Evolutionary conservation across 2,797 vertebrate species (phyloP).

Genomic region (Enteromius argenteus): DNA sequence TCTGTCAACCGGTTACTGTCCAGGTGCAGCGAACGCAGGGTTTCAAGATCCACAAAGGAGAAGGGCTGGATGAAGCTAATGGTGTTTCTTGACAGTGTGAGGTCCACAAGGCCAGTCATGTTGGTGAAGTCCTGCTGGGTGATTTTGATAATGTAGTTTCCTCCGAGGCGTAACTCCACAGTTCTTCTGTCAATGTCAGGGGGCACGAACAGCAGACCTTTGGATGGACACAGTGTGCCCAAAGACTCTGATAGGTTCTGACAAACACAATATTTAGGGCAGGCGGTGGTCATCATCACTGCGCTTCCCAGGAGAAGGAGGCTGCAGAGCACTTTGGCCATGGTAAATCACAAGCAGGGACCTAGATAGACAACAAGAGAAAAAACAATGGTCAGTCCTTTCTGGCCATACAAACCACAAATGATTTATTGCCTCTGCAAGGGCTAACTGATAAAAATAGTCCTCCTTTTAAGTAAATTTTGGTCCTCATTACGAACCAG

Average conservation of each 20-base stretch:
- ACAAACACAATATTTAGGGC: conserved; percentile 98
- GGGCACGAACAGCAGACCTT: conserved; percentile 96
- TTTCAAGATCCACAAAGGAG: conserved; percentile 95
- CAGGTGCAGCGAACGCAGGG: conserved; percentile 92
- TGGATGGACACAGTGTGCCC: conserved; percentile 95
- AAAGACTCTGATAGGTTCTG: conserved; percentile 98
- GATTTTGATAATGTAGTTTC: conserved; percentile 97
- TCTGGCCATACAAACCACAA: conserved; percentile 3
- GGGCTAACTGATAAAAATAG: conserved; percentile 19
- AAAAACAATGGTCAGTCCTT: conserved; percentile 23
- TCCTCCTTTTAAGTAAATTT: conserved; percentile 13
- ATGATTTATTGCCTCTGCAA: conserved; percentile 23
- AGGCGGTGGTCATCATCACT: conserved; percentile 87
- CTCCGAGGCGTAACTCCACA: conserved; percentile 94
- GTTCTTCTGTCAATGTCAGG: conserved; percentile 93
- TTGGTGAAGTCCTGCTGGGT: conserved; percentile 95
- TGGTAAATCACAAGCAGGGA: conserved; percentile 86
- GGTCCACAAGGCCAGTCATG: conserved; percentile 97
- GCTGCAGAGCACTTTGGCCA: conserved; percentile 95
- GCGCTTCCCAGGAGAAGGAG: conserved; percentile 95
- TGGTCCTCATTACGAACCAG: background rate
- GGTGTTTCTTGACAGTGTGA: conserved; percentile 96
- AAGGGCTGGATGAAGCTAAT: conserved; percentile 95
- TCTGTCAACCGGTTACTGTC: conserved; percentile 94
- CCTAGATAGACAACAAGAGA: conserved; percentile 72